A percentile compares a stretch with the other conserved stretches of the same genome.
Conservation (phyloP, 2,888 invertebrate genomes). For the Platynereis dumerilii region DNA sequence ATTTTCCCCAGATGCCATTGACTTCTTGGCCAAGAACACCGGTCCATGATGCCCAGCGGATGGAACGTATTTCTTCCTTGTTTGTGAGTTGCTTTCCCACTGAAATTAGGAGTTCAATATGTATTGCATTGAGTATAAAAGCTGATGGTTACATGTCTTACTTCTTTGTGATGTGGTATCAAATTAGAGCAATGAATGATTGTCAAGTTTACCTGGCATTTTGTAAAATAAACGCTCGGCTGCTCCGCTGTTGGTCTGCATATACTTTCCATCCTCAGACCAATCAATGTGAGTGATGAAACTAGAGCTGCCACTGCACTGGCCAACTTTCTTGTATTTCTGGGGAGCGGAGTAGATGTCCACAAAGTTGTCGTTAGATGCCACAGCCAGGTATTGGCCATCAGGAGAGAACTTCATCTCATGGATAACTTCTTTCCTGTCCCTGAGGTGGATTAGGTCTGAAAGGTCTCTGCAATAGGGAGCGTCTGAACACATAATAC, state of each 20-base stretch:
- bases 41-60: constrained; percentile 61
- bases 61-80: constrained; percentile 55
- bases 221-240: constrained; percentile 61
- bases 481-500: too few relatives aligned
- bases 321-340: constrained; percentile 58
- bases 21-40: constrained; percentile 62
- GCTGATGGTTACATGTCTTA: too few relatives aligned
- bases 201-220: constrained; percentile 53
- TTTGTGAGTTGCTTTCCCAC: constrained; percentile 61
- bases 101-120: constrained; percentile 56
- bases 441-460: constrained; percentile 57
- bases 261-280: constrained; percentile 62
- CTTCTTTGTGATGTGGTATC: too few relatives aligned
- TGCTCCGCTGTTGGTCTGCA: constrained; percentile 64
- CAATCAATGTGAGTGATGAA: constrained; percentile 66
- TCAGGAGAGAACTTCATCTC: constrained; percentile 65
- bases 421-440: constrained; percentile 63
- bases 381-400: constrained; percentile 63
- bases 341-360: constrained; percentile 62
- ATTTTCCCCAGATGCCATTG: constrained; percentile 63
- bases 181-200: too few relatives aligned
- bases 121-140: background rate
- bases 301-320: constrained; percentile 62
- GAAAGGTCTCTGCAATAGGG: constrained; percentile 57
- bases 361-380: constrained; percentile 64